phyloP scores from a whole-genome alignment of 2,113 vertebrate genomes.

The Pseudois nayaur region DNA sequence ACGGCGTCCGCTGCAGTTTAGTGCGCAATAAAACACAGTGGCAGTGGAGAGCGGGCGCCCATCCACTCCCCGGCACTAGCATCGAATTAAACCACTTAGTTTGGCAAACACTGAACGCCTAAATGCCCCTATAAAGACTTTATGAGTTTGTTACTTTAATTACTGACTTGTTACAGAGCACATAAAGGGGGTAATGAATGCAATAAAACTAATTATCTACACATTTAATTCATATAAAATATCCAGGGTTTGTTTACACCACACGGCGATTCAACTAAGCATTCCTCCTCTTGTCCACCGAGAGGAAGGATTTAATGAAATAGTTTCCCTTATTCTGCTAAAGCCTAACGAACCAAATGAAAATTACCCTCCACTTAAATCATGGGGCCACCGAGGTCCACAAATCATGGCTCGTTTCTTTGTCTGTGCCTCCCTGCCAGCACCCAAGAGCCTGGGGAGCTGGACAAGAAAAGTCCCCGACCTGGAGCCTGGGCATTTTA shows the following conservation, averaged over 20 bases:
- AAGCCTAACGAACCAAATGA: conserved; percentile 68
- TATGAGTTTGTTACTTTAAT: conserved; percentile 95
- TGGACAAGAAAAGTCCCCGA: neutral
- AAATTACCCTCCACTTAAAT: conserved; percentile 73
- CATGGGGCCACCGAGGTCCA: conserved; percentile 43
- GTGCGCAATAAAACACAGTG: conserved; percentile 60
- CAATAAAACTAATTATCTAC: conserved; percentile 93
- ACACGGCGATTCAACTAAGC: conserved; percentile 64
- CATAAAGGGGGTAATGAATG: conserved; percentile 94
- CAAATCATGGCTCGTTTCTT: conserved; percentile 21
- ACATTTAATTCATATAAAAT: conserved; percentile 89
- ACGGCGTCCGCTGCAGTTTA: conserved; percentile 52
- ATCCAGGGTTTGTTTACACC: conserved; percentile 79
- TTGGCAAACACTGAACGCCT: conserved; percentile 84
- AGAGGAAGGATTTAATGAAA: conserved; percentile 80
- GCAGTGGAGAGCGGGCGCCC: conserved; percentile 23
- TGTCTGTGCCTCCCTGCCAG: neutral
- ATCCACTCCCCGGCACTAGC: conserved; percentile 67
- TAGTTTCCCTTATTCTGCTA: conserved; percentile 62
- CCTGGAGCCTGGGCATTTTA: neutral
- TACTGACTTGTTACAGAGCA: conserved; percentile 91
- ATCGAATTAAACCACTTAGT: conserved; percentile 86
- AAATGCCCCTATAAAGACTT: conserved; percentile 88
- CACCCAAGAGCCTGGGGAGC: conserved; percentile 26
- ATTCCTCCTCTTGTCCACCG: conserved; percentile 73